Conservation (phyloP, 2,888 invertebrate species). For the Platycnemis pennipes region DNA sequence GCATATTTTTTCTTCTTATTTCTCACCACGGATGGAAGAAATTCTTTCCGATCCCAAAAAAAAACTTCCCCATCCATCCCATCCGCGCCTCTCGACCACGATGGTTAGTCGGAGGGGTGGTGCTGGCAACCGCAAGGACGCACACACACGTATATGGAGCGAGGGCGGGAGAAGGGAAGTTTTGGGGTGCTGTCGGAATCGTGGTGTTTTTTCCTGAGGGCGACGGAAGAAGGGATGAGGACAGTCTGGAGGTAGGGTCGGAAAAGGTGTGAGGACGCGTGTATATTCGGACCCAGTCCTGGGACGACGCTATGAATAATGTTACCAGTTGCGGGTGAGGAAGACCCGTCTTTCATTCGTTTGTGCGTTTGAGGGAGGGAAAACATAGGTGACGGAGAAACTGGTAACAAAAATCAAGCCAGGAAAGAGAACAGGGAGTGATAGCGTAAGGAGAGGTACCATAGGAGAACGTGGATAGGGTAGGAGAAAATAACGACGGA, state of each 20-base stretch:
- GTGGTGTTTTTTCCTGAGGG: slow-evolving; percentile 5
- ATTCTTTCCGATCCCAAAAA: background rate
- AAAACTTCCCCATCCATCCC: background rate
- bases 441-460: too few species aligned
- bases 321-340: slow-evolving; percentile 13
- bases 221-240: slow-evolving; percentile 25
- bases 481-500: too few species aligned
- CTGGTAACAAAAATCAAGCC: too few species aligned
- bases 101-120: background rate
- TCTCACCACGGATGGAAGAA: background rate
- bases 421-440: too few species aligned
- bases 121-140: background rate
- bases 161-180: background rate
- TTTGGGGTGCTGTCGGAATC: slow-evolving; percentile 1
- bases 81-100: background rate
- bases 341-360: background rate
- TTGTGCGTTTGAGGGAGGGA: background rate
- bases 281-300: slow-evolving; percentile 37
- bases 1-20: slow-evolving; percentile 40
- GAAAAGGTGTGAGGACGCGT: slow-evolving; percentile 27
- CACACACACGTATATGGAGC: background rate
- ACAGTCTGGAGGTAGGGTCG: background rate
- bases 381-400: background rate
- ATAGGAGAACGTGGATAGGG: background rate
- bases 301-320: slow-evolving; percentile 64